Percentiles rank a stretch among this genome's conserved stretches.
These are phyloP conservation scores for Creontiades dilutus DNA, from an alignment of 2,888 invertebrate genomes.

Conservation along the genomic window DNA sequence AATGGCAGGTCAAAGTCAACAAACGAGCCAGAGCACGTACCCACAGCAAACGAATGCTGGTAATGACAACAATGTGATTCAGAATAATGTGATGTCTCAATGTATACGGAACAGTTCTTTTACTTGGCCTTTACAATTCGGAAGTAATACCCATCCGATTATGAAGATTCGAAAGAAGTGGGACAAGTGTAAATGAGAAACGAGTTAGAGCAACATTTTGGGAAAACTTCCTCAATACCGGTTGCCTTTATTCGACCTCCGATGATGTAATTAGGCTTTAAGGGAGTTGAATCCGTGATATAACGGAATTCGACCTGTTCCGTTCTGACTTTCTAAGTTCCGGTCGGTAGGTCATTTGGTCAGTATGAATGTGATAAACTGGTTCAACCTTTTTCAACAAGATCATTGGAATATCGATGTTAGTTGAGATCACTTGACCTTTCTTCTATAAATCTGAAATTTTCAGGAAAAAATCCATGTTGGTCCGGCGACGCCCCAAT, in stretches of 20 bases:
- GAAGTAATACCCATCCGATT: not conserved
- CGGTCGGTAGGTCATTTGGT: slow-evolving; percentile 23
- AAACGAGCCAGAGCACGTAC: too few species aligned
- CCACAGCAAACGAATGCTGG: too few species aligned
- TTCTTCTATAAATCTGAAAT: too few species aligned
- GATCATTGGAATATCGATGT: too few species aligned
- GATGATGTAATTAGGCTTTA: not conserved
- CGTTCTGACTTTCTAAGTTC: slow-evolving; percentile 5
- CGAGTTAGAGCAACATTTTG: slow-evolving; percentile 12
- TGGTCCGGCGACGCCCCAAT: too few species aligned
- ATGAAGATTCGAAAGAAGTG: not conserved
- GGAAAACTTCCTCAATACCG: slow-evolving; percentile 16
- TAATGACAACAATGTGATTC: too few species aligned
- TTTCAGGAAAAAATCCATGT: too few species aligned
- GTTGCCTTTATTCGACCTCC: not conserved
- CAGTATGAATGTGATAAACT: not conserved
- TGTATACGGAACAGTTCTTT: too few species aligned
- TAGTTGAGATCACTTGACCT: too few species aligned
- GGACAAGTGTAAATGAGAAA: not conserved
- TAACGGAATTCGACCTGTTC: slow-evolving; percentile 10
- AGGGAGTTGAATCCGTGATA: not conserved
- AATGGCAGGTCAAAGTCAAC: too few species aligned
- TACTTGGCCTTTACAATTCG: not conserved
- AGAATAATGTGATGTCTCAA: too few species aligned
- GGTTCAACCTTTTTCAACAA: too few species aligned